Conservation (phyloP, 2,888 invertebrate genomes). For the Spodoptera littoralis region DNA sequence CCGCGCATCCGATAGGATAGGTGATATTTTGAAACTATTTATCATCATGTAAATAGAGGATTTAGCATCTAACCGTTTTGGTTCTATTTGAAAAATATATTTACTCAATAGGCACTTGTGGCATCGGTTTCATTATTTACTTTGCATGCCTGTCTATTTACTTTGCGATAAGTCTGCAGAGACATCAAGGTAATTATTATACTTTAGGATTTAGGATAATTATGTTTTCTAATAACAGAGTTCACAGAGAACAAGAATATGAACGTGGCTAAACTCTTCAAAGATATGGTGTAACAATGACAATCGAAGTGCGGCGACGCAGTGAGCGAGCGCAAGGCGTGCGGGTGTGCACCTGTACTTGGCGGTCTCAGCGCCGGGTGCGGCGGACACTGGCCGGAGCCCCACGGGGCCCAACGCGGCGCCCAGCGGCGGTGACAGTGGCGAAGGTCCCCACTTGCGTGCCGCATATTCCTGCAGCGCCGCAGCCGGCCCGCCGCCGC, state of each 20-base stretch:
- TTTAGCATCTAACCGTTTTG: too few species aligned
- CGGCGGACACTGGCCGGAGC: conserved; percentile 89
- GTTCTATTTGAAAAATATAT: too few species aligned
- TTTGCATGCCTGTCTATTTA: conserved; percentile 5
- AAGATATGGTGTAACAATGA: too few species aligned
- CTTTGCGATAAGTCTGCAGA: conserved; percentile 28
- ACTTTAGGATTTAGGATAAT: too few species aligned
- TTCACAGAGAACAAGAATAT: too few species aligned
- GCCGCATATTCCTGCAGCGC: conserved; percentile 86
- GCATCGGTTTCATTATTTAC: too few species aligned
- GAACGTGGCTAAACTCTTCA: too few species aligned
- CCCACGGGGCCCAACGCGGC: conserved; percentile 91
- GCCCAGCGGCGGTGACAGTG: conserved; percentile 92
- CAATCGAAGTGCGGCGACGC: too few species aligned
- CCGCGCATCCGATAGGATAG: conserved; percentile 40
- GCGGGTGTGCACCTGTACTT: conserved; percentile 89
- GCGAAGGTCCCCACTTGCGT: conserved; percentile 89
- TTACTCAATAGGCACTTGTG: too few species aligned
- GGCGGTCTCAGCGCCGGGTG: conserved; percentile 97
- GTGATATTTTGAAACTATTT: conserved; percentile 28
- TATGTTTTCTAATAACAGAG: too few species aligned
- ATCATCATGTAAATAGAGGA: too few species aligned
- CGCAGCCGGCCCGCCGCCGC: conserved; percentile 79
- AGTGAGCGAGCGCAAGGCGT: conserved; percentile 1
- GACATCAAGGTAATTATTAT: background rate